These are phyloP conservation scores for Symphodus melops DNA, from an alignment of 2,113 vertebrate species.

Conservation along the genomic window DNA sequence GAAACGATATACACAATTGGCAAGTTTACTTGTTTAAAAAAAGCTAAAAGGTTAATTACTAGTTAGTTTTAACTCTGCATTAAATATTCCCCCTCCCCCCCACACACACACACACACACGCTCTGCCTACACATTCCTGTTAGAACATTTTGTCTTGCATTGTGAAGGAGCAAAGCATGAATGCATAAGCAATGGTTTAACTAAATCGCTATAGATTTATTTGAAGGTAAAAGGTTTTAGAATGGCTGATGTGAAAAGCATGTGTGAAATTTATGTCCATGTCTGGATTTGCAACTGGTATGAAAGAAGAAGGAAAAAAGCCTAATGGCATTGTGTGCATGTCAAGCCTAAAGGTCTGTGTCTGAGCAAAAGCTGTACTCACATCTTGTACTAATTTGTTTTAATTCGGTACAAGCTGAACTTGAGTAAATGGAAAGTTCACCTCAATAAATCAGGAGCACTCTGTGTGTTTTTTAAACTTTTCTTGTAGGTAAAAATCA, in stretches of 20 bases:
- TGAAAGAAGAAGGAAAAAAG: not conserved
- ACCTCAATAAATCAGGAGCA: slow-evolving; percentile 3
- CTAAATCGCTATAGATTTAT: slow-evolving; percentile 24
- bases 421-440: not conserved
- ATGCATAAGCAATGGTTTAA: not conserved
- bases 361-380: not conserved
- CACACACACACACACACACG: not conserved
- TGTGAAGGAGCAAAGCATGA: not conserved
- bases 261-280: not conserved
- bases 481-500: no score
- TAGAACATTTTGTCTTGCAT: not conserved
- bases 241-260: slow-evolving; percentile 1
- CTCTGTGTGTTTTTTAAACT: no score
- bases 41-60: not conserved
- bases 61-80: not conserved
- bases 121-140: not conserved
- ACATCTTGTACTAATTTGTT: not conserved
- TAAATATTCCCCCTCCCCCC: not conserved
- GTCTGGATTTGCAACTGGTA: not conserved
- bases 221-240: not conserved
- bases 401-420: not conserved
- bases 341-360: not conserved
- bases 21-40: not conserved
- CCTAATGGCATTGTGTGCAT: not conserved
- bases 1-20: no score